Conservation (phyloP, 2,113 vertebrate species). For the Scophthalmus maximus region DNA sequence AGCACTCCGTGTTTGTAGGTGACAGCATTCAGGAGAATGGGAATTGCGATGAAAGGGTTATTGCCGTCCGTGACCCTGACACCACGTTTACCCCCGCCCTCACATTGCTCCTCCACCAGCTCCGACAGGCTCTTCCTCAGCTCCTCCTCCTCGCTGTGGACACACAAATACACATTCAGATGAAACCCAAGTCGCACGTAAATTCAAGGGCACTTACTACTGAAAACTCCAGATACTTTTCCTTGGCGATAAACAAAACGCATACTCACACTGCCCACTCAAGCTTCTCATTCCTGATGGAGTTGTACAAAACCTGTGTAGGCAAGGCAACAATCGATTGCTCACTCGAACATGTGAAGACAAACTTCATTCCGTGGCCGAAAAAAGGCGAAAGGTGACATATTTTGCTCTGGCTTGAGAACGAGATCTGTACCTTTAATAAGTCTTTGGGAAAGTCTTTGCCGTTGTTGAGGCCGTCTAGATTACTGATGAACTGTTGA, state of each 20-base stretch:
- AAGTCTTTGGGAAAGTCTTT: conserved; percentile 96
- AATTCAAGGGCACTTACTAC: conserved; percentile 35
- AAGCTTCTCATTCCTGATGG: conserved; percentile 98
- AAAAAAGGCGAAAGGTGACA: not conserved
- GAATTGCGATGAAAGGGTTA: conserved; percentile 97
- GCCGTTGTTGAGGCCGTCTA: conserved; percentile 93
- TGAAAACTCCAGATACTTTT: conserved; percentile 36
- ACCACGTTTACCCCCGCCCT: conserved; percentile 90
- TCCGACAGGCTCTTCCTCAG: conserved; percentile 96
- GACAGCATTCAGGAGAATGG: conserved; percentile 89
- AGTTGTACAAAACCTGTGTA: conserved; percentile 93
- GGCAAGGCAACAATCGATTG: conserved; percentile 32
- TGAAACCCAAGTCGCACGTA: conserved; percentile 14
- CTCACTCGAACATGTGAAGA: not conserved
- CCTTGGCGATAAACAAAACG: conserved; percentile 16
- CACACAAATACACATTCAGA: conserved; percentile 56
- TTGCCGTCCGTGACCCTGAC: conserved; percentile 93
- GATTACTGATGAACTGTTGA: conserved; percentile 95
- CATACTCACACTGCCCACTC: conserved; percentile 98
- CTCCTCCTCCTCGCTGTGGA: conserved; percentile 93
- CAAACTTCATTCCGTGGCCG: not conserved
- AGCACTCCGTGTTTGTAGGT: conserved; percentile 97
- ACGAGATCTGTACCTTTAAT: conserved; percentile 88
- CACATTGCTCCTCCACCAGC: conserved; percentile 96
- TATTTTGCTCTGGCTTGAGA: not conserved